Conservation (phyloP, 2,113 vertebrate genomes). For the Spilogale gracilis region DNA sequence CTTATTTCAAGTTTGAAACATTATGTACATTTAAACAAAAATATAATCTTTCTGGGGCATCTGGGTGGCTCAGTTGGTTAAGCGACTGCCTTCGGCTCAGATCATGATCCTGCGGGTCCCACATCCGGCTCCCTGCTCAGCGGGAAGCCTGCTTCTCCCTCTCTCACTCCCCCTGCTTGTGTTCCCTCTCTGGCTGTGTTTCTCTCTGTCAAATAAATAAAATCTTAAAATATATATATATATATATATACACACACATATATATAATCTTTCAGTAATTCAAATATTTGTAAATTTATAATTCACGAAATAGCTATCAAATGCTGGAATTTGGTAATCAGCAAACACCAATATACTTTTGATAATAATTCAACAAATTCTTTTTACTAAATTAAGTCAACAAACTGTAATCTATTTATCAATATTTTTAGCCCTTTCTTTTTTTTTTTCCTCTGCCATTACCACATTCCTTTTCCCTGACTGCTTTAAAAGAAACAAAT, state of each 20-base stretch:
- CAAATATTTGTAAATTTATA: not conserved
- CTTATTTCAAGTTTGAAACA: slow-evolving; percentile 6
- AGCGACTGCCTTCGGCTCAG: no score
- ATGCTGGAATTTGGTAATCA: not conserved
- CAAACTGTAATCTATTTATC: not conserved
- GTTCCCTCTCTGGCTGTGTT: no score
- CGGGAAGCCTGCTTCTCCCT: no score
- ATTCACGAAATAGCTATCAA: not conserved
- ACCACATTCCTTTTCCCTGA: not conserved
- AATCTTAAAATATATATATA: no score
- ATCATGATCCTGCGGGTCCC: no score
- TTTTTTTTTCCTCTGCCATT: not conserved
- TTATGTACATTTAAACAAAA: not conserved
- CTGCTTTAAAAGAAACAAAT: not conserved
- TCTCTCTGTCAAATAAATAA: no score
- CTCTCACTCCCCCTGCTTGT: no score
- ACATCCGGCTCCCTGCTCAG: no score
- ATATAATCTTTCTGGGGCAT: not conserved
- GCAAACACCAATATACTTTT: not conserved
- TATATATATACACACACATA: no score
- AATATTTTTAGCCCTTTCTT: not conserved
- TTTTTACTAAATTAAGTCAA: slow-evolving; percentile 1
- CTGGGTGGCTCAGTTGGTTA: no score
- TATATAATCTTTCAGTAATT: not conserved
- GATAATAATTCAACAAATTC: not conserved